Base-by-base conservation (phyloP, 1,140 invertebrate genomes). In the Leptopilina clavipes region DNA sequence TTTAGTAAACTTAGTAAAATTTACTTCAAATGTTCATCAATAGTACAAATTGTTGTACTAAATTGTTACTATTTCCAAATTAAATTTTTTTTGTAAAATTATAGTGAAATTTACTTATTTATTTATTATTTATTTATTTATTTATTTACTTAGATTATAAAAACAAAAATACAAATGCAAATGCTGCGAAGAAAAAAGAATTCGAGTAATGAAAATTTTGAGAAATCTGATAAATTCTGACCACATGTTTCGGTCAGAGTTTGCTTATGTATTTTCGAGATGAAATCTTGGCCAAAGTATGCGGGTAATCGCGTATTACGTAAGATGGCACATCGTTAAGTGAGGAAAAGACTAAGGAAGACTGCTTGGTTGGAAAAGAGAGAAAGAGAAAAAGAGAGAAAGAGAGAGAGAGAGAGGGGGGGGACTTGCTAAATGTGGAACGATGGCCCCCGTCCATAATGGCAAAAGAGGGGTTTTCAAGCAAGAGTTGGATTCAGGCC, bases 401-500 rank as follows among this genome's bases (percentile, higher is more conserved):
- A n/a, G n/a, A n/a, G n/a, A n/a, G n/a, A n/a, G n/a, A n/a, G n/a
- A n/a, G n/a, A n/a, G n/a, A n/a, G n/a, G n/a, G n/a, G n/a, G n/a
- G n/a, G 52, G 19, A 56, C 8, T 18, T 56, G 52, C 17, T 56
- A 56, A 56, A 22, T 83, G 79, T 77, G 80, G 70, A 78, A 79
- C 76, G 75, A 40, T 74, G 79, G 77, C 76, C 79, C 52, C 73
- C 74, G 79, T 83, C 74, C 52, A 77, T 76, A 79, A 80, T 82
- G 76, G 77, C 76, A 82, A 81, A 83, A 56, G 52, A 19, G 52
- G 52, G 18, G 52, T n/a, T n/a, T 18, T 56, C 18, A 56, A 56
- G 52, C 18, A 56, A 56, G 44, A 45, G 78, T 84, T 83, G 84
- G 84, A 83, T 71, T 22, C 43, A 73, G 76, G 83, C 84, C 84